phyloP scores from a whole-genome alignment of 2,113 vertebrate genomes.

The Heptranchias perlo region DNA sequence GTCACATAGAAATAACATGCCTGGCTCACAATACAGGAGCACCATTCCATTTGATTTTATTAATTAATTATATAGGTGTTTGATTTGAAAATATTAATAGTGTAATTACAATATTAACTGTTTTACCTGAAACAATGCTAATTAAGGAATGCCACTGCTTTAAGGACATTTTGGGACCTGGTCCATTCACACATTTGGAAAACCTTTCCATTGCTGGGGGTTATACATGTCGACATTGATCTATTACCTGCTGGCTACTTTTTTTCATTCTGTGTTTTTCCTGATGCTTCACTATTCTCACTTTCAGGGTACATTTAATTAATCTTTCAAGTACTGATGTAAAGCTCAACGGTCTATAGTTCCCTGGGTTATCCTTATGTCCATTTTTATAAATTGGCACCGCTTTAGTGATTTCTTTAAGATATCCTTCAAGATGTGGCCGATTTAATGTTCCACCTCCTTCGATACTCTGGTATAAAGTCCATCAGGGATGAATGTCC shows the following conservation, averaged over 20 bases:
- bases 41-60: neutral
- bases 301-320: neutral
- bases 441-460: neutral
- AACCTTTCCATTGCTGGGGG: neutral
- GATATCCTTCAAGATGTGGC: neutral
- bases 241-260: neutral
- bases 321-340: neutral
- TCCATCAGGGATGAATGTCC: neutral
- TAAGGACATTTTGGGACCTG: neutral
- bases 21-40: neutral
- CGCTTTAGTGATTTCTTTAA: too few relatives aligned
- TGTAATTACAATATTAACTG: neutral
- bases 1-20: neutral
- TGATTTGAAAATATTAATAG: neutral
- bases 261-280: neutral
- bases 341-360: neutral
- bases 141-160: neutral
- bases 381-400: neutral
- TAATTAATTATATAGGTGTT: neutral
- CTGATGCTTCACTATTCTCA: neutral
- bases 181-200: neutral
- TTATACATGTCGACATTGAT: neutral
- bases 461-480: neutral
- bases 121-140: neutral
- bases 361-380: neutral